A percentile compares a stretch with the other conserved stretches of the same genome.
These are phyloP conservation scores for Criorhina ranunculi DNA, from an alignment of 2,888 invertebrate species.

Conservation along the genomic window DNA sequence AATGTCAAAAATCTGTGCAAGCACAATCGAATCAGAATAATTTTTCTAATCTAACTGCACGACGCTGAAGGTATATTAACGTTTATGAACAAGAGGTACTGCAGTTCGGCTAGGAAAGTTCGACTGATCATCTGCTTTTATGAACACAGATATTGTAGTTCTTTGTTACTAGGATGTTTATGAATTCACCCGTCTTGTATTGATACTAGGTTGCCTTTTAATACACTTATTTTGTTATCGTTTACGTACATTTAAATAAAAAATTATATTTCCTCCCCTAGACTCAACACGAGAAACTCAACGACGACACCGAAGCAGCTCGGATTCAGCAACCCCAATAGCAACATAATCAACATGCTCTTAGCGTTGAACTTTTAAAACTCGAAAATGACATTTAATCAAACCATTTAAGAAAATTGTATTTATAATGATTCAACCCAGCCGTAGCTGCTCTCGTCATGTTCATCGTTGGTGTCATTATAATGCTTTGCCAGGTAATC, in stretches of 20 bases:
- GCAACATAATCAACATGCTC: slow-evolving; percentile 69
- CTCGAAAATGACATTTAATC: slow-evolving; percentile 91
- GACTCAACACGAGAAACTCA: slow-evolving; percentile 80
- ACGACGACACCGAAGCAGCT: slow-evolving; percentile 81
- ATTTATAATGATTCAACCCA: slow-evolving; percentile 91
- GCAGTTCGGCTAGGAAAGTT: too few relatives aligned
- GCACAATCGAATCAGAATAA: too few relatives aligned
- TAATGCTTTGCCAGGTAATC: slow-evolving; percentile 87
- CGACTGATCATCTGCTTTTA: too few relatives aligned
- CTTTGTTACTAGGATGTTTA: too few relatives aligned
- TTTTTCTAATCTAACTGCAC: too few relatives aligned
- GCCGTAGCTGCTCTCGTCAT: slow-evolving; percentile 90
- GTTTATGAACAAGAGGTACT: too few relatives aligned
- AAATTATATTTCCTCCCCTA: slow-evolving; percentile 5
- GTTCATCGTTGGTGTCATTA: slow-evolving; percentile 90
- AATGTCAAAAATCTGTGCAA: too few relatives aligned
- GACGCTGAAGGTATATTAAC: too few relatives aligned
- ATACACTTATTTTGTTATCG: not conserved
- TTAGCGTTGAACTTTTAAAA: slow-evolving; percentile 88
- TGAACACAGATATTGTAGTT: too few relatives aligned
- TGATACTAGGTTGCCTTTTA: too few relatives aligned
- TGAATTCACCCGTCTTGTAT: too few relatives aligned
- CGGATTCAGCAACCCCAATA: slow-evolving; percentile 78
- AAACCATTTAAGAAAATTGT: slow-evolving; percentile 85
- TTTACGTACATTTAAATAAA: not conserved